Conservation (phyloP, 1,140 invertebrate species). For the Triops cancriformis region DNA sequence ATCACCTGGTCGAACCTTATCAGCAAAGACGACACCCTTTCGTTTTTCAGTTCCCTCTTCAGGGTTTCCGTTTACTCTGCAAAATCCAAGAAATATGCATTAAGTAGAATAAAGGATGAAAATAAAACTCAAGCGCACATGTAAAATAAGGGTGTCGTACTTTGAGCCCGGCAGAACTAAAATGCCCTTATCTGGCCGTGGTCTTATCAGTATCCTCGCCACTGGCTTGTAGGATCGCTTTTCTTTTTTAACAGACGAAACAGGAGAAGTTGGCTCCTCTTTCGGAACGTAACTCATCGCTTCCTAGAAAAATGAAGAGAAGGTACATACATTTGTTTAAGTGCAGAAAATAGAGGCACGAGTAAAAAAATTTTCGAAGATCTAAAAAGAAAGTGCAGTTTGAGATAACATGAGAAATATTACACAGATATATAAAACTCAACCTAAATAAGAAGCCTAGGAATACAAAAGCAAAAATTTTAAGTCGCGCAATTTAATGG, state of each 20-base stretch:
- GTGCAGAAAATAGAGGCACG: too few relatives aligned
- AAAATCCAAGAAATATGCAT: neutral
- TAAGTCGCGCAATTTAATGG: too few relatives aligned
- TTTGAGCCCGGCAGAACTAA: neutral
- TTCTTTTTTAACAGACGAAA: neutral
- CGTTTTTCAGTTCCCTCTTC: slow-evolving; percentile 33
- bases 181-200: neutral
- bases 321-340: too few relatives aligned
- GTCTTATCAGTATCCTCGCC: neutral
- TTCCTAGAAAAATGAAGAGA: neutral
- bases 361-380: too few relatives aligned
- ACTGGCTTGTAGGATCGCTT: neutral
- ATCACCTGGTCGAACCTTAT: slow-evolving; percentile 54
- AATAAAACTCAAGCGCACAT: neutral
- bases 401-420: too few relatives aligned
- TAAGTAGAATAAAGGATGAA: neutral
- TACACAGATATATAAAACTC: too few relatives aligned
- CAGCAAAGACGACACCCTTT: slow-evolving; percentile 53
- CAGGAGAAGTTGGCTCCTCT: neutral
- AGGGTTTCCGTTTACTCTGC: neutral
- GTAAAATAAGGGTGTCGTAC: neutral
- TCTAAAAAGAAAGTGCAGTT: too few relatives aligned
- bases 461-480: too few relatives aligned
- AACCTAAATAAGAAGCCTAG: too few relatives aligned
- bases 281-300: slow-evolving; percentile 1